Base-by-base conservation (phyloP, 2,113 vertebrate genomes). In the Propithecus coquereli region DNA sequence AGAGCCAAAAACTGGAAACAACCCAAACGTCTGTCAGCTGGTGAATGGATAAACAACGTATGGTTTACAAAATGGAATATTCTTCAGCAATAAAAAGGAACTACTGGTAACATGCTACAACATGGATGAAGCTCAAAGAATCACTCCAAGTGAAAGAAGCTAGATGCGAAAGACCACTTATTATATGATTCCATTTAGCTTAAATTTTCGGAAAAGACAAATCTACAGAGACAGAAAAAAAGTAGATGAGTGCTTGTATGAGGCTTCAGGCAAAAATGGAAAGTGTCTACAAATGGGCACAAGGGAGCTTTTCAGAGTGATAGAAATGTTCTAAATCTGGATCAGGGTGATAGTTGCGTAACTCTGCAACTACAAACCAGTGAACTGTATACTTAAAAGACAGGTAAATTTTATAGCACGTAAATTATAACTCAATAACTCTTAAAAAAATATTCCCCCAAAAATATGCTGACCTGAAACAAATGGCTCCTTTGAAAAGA, bases 401-500 rank as follows among this genome's bases (percentile, higher is more conserved):
- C n/a, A 54, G 37, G 3, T 76, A 6, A 96, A 89, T 68, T 87
- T 45, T 80, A 54, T 11, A 13, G 27, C 25, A 47, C 10, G 14
- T 30, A 65, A 90, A 96, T 80, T 74, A 59, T 77, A 65, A 77
- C 57, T 74, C 76, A 91, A 7, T 57, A 74, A 32, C 71, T 27
- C 37, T 85, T 40, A 22, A 23, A 52, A 81, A 95, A 34, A 71
- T 37, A 66, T 59, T 8, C 66, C 40, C 57, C 43, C 30, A 94
- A 45, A 95, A 94, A 66, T 22, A 90, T 18, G 6, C 20, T 77
- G 18, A 76, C 14, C 54, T 88, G 25, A 87, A 86, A 90, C 54
- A 95, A 93, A 94, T 20, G 47, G 57, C 59, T 86, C 30, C 54
- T 89, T 80, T 68, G 17, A 94, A 94, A 80, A 16, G 27, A 92